Evolutionary conservation across 2,113 vertebrate genomes (phyloP).

Genomic region (Dicentrarchus labrax): DNA sequence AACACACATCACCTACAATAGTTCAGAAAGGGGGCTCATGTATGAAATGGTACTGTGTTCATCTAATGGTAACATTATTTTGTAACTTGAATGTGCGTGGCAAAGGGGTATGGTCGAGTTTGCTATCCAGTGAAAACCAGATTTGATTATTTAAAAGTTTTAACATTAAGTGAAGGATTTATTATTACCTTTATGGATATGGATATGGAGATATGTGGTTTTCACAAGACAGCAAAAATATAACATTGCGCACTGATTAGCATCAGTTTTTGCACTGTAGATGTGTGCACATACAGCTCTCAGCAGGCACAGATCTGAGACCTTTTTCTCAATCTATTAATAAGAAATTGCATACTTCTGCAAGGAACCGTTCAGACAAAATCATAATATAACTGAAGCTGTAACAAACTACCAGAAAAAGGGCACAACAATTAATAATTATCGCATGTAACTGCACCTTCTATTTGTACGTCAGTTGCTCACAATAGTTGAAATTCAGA

Average conservation of each 20-base stretch:
- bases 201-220: background rate
- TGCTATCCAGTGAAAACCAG: conserved; percentile 1
- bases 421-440: conserved; percentile 10
- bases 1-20: background rate
- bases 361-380: background rate
- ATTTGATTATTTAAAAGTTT: background rate
- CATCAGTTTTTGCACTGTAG: background rate
- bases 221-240: background rate
- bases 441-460: background rate
- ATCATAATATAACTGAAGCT: background rate
- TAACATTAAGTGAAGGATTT: background rate
- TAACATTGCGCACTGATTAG: background rate
- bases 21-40: conserved; percentile 10
- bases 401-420: background rate
- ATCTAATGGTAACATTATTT: background rate
- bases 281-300: background rate
- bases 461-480: no score
- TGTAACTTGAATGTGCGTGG: background rate
- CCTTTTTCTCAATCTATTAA: background rate
- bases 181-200: background rate
- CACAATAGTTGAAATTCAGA: background rate
- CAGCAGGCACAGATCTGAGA: background rate
- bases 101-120: background rate
- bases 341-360: background rate
- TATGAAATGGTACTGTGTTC: background rate